Percentiles rank a stretch among this genome's conserved stretches.
phyloP scores from a whole-genome alignment of 2,113 vertebrate genomes.

The Himantopus leucocephalus region DNA sequence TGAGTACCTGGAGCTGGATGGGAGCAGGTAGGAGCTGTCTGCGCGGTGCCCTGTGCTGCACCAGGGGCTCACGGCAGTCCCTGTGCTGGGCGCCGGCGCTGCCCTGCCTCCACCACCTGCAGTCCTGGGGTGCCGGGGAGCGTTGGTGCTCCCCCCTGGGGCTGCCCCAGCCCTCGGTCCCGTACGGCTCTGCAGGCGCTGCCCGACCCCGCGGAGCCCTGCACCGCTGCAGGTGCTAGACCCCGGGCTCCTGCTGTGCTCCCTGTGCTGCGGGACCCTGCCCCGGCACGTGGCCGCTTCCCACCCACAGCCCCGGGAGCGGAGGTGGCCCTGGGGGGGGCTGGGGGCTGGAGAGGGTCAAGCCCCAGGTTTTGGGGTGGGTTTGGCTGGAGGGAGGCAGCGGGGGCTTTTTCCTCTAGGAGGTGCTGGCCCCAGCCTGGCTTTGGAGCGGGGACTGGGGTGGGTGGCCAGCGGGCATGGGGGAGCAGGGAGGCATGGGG shows the following conservation, averaged over 20 bases:
- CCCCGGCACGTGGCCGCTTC: neutral
- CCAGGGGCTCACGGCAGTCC: neutral
- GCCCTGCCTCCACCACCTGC: neutral
- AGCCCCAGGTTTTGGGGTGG: neutral
- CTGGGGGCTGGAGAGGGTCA: neutral
- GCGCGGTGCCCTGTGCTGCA: rapidly evolving
- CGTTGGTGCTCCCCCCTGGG: neutral
- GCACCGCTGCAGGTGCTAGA: neutral
- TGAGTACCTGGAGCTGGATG: neutral
- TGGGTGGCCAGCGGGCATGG: neutral
- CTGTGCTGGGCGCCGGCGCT: rapidly evolving
- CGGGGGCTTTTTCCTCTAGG: neutral
- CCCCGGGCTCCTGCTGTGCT: rapidly evolving
- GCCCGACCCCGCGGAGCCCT: rapidly evolving
- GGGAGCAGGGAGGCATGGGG: neutral
- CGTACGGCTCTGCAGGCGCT: neutral
- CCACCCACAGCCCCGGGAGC: neutral
- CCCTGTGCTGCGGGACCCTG: neutral
- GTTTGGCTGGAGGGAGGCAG: neutral
- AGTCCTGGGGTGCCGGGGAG: rapidly evolving
- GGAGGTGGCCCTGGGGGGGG: neutral
- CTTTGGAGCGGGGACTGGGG: neutral
- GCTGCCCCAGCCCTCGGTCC: neutral
- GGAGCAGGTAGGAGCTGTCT: neutral
- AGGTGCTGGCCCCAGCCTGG: neutral